phyloP scores from a whole-genome alignment of 2,888 invertebrate species.

The Lasioglossum villosulum region DNA sequence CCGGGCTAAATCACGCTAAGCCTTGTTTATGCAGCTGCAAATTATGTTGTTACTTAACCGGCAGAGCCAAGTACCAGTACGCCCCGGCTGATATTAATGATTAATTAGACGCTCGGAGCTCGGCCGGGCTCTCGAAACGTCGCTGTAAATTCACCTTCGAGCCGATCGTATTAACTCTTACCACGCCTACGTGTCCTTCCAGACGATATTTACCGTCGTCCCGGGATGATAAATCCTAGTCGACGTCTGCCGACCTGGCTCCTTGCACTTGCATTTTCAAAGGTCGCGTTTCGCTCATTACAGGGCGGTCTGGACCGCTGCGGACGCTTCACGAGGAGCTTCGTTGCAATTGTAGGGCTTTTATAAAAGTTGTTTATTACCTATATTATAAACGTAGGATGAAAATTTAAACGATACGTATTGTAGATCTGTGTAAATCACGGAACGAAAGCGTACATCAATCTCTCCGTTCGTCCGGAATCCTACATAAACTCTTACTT shows the following conservation, averaged over 20 bases:
- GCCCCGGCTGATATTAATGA: conserved; percentile 57
- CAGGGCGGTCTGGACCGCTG: neutral
- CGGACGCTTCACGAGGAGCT: neutral
- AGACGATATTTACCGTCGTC: conserved; percentile 11
- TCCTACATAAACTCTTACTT: no score
- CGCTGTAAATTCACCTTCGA: conserved; percentile 30
- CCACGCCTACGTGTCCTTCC: neutral
- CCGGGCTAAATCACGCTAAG: conserved; percentile 79
- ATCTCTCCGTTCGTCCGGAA: no score
- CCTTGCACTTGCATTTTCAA: neutral
- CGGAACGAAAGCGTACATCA: no score
- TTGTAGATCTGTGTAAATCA: no score
- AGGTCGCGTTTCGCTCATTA: neutral
- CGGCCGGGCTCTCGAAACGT: conserved; percentile 8
- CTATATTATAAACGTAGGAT: no score
- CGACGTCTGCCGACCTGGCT: neutral
- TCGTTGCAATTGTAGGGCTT: neutral
- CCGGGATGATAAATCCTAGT: conserved; percentile 1
- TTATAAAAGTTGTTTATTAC: no score
- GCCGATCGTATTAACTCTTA: conserved; percentile 49
- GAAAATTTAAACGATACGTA: no score
- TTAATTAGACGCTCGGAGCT: conserved; percentile 56
- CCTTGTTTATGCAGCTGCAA: conserved; percentile 80
- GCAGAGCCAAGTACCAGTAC: conserved; percentile 7
- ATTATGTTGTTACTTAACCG: conserved; percentile 79